These are phyloP conservation scores for Ailurus styani DNA, from an alignment of 2,113 vertebrate species.

Conservation along the genomic window DNA sequence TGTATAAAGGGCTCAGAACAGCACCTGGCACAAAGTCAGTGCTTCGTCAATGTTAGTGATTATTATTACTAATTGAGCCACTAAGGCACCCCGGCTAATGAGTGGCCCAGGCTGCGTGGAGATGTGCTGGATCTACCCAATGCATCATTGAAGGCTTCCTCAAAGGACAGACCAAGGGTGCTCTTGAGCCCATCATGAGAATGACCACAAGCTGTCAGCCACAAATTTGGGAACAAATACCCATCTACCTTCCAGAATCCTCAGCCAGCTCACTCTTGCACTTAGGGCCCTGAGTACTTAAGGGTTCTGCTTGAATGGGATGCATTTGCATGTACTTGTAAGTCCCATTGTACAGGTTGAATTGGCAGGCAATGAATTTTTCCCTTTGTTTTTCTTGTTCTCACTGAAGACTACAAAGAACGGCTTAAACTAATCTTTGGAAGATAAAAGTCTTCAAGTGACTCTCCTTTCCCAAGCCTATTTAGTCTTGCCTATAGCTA, in stretches of 20 bases:
- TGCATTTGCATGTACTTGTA: neutral
- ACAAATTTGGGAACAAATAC: neutral
- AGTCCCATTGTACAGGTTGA: neutral
- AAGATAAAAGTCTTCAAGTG: slow-evolving; percentile 20
- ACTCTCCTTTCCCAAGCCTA: slow-evolving; percentile 18
- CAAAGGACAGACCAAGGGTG: neutral
- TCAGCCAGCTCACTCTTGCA: neutral
- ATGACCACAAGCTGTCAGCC: neutral
- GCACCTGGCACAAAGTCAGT: neutral
- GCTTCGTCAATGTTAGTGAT: neutral
- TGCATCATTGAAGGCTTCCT: neutral
- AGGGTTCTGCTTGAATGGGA: neutral
- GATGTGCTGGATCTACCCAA: neutral
- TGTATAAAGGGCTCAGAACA: neutral
- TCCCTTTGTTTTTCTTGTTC: slow-evolving; percentile 35
- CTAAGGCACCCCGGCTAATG: neutral
- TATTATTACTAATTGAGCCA: neutral
- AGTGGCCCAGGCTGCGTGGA: neutral
- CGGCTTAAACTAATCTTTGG: slow-evolving; percentile 21
- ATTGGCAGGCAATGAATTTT: neutral
- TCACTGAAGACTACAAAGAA: slow-evolving; percentile 22
- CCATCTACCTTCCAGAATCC: neutral
- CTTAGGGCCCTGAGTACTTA: neutral
- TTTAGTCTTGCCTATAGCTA: slow-evolving; percentile 12
- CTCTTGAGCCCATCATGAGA: neutral